A percentile compares a stretch with the other conserved stretches of the same genome.
Conservation (phyloP, 2,797 vertebrate genomes). For the Chanos chanos region DNA sequence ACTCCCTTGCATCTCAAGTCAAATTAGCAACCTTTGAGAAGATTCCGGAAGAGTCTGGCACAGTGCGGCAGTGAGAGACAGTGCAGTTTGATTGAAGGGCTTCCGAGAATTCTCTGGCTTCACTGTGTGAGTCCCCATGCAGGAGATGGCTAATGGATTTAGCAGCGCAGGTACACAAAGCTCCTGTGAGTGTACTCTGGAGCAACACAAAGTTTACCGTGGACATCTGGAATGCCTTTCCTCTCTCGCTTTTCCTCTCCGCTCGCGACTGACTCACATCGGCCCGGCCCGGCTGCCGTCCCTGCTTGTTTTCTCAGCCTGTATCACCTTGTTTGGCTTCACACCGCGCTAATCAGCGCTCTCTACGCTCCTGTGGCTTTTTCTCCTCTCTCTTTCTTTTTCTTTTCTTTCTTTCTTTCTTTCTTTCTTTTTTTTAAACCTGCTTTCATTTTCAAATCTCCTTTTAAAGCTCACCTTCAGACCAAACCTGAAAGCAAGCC, state of each 20-base stretch:
- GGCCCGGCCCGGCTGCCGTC: slow-evolving; percentile 21
- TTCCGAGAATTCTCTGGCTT: slow-evolving; percentile 75
- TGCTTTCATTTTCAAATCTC: too few species aligned
- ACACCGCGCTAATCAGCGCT: too few species aligned
- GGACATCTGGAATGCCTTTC: slow-evolving; percentile 80
- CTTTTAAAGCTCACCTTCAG: too few species aligned
- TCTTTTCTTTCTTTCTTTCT: too few species aligned
- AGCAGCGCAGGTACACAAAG: slow-evolving; percentile 77
- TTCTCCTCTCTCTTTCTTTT: too few species aligned
- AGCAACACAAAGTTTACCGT: slow-evolving; percentile 76
- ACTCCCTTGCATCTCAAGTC: not conserved
- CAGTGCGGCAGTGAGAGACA: slow-evolving; percentile 26
- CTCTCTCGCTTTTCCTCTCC: slow-evolving; percentile 51
- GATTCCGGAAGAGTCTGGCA: slow-evolving; percentile 41
- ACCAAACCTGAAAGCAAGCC: too few species aligned
- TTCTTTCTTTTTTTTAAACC: too few species aligned
- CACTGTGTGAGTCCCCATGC: slow-evolving; percentile 48
- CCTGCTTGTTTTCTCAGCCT: slow-evolving; percentile 15
- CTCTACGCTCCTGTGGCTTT: too few species aligned
- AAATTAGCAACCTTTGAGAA: slow-evolving; percentile 11
- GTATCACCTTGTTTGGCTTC: slow-evolving; percentile 48
- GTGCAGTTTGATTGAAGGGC: slow-evolving; percentile 58
- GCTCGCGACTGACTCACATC: slow-evolving; percentile 63
- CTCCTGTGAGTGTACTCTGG: slow-evolving; percentile 71
- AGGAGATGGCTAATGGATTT: slow-evolving; percentile 72